Evolutionary conservation across 2,888 invertebrate species (phyloP), one percentile per base, ranked within the genome.

Genomic region (Ptilodon capucinus): DNA sequence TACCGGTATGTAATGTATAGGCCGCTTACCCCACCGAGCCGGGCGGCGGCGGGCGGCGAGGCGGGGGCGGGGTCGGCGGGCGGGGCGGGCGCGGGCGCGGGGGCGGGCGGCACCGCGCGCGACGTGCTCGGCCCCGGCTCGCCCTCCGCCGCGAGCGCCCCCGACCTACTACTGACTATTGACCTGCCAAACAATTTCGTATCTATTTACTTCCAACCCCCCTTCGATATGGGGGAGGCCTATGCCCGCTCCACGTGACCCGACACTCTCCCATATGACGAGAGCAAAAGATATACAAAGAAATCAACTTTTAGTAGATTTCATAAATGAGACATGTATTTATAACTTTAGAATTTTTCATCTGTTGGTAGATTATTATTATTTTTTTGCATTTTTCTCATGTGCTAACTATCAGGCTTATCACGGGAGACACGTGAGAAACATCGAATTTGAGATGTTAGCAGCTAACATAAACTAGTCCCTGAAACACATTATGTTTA

Each of bases 121-220:
- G 73, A 49, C 34, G 62, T 55, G 46, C 66, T 68, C 41, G 71
- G 67, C 17, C 62, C 70, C 41, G 61, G 46, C 46, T 51, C 68
- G 35, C 57, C 60, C 23, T 57, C 67, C 14, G 58, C 43, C 44
- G 50, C 58, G 34, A 19, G 40, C 11, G 48, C 64, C 25, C 44
- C 53, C 21, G 43, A 55, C 14, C 58, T 58, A 46, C 44, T 47
- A 40, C n/a, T 14, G 14, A 14, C 14, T 16, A 14, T 16, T 8
- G 44, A 11, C 42, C 40, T 14, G 48, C 51, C n/a, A 46, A 19
- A 38, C 17, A 35, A 35, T 35, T 14, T 32, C 14, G 32, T 2
- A 14, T 7, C 4, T 11, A 11, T 28, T 28, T 28, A 28, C 4
- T n/a, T 11, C 3, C 28, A 28, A 4, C 28, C n/a, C 28, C n/a